Evolutionary conservation across 1,140 invertebrate genomes (phyloP).

Genomic region (Cotesia glomerata): DNA sequence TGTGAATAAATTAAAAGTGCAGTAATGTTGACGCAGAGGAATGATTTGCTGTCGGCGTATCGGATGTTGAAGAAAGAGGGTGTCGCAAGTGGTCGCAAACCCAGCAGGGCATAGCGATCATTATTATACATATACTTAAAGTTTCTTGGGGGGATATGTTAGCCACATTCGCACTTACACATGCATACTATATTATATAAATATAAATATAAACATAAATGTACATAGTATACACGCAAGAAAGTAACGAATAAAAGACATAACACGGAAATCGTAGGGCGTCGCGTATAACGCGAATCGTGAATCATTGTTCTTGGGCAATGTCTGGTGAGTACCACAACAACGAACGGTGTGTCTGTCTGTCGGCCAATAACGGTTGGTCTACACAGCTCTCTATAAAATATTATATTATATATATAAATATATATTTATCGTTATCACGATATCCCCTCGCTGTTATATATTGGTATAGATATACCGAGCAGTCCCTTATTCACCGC

Average conservation of each 20-base stretch:
- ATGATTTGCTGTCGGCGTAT: too few species aligned
- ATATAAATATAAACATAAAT: not conserved
- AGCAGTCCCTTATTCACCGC: not conserved
- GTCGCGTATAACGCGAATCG: constrained; percentile 36
- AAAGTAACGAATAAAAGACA: constrained; percentile 9
- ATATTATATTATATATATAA: constrained; percentile 7
- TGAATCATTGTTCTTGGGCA: constrained; percentile 47
- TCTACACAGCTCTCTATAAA: constrained; percentile 28
- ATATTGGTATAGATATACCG: too few species aligned
- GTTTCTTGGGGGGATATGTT: not conserved
- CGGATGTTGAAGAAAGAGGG: too few species aligned
- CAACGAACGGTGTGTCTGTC: constrained; percentile 20
- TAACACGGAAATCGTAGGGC: constrained; percentile 37
- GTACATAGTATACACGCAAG: not conserved
- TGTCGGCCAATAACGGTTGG: constrained; percentile 32
- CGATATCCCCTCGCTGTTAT: constrained; percentile 34
- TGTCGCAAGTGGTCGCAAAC: too few species aligned
- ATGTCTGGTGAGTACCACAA: constrained; percentile 28
- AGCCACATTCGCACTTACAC: not conserved
- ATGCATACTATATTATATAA: not conserved
- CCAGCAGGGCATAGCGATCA: too few species aligned
- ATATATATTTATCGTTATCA: constrained; percentile 43
- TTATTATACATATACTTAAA: not conserved
- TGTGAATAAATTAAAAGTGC: too few species aligned
- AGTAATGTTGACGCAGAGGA: too few species aligned